Conservation (phyloP, 2,113 vertebrate genomes). For the Scopus umbretta region DNA sequence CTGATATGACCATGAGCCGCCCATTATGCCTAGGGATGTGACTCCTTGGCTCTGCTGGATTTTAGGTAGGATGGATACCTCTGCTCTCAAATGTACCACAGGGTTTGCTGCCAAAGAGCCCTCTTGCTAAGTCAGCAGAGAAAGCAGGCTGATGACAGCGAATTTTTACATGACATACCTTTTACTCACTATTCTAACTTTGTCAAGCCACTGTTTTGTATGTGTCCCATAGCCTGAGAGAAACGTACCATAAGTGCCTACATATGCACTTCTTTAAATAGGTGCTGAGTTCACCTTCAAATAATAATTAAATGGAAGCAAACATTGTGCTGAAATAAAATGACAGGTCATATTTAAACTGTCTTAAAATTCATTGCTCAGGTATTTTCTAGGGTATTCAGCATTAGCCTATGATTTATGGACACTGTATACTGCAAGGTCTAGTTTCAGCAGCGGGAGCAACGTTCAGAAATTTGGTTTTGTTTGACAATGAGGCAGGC, state of each 20-base stretch:
- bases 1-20: neutral
- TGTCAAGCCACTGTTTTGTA: neutral
- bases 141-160: neutral
- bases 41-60: neutral
- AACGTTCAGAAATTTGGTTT: neutral
- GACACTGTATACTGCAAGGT: neutral
- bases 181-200: neutral
- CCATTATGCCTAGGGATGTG: neutral
- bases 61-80: neutral
- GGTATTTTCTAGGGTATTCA: conserved; percentile 5
- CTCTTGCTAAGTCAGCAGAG: conserved; percentile 1
- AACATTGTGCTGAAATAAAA: conserved; percentile 11
- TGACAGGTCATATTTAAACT: conserved; percentile 6
- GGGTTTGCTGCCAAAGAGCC: neutral
- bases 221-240: neutral
- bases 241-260: neutral
- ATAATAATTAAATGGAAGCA: conserved; percentile 7
- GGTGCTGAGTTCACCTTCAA: conserved; percentile 12
- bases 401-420: neutral
- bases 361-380: neutral
- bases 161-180: neutral
- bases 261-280: neutral
- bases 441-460: neutral
- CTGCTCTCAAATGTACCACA: neutral
- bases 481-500: neutral